Percentiles rank a stretch among this genome's conserved stretches.
Evolutionary conservation across 2,113 vertebrate species (phyloP).

Genomic region (Dendrocopos noguchii): DNA sequence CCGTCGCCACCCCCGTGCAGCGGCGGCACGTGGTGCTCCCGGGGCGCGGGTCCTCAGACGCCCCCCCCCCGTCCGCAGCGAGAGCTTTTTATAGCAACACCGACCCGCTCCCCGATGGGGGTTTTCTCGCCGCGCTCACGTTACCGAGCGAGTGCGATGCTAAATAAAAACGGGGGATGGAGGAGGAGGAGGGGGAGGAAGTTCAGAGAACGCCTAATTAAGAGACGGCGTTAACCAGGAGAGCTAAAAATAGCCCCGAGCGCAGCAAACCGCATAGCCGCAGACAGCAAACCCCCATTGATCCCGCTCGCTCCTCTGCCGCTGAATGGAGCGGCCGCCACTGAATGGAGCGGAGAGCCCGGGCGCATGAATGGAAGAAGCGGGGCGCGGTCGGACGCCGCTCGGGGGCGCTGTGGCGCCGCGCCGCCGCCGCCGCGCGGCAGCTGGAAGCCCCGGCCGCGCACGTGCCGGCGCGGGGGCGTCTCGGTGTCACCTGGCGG

Average conservation of each 20-base stretch:
- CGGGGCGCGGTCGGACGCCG: neutral
- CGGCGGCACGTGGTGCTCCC: neutral
- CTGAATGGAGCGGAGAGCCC: neutral
- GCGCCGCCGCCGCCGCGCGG: neutral
- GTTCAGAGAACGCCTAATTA: neutral
- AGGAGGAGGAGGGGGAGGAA: neutral
- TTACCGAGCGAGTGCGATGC: neutral
- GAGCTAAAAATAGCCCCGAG: neutral
- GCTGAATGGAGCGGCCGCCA: neutral
- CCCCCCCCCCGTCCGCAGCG: neutral
- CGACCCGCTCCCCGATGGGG: neutral
- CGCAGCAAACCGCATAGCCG: neutral
- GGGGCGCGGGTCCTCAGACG: neutral
- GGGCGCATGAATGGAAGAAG: neutral
- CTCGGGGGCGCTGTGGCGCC: constrained; percentile 44
- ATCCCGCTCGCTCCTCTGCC: neutral
- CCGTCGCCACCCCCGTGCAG: neutral
- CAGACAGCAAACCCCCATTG: neutral
- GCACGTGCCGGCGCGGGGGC: constrained; percentile 32
- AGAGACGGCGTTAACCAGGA: neutral
- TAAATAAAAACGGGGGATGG: neutral
- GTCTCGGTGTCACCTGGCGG: constrained; percentile 73
- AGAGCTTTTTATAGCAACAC: constrained; percentile 45
- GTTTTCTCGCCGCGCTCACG: neutral
- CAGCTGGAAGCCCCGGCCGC: neutral